Evolutionary conservation across 2,797 vertebrate species (phyloP).

Genomic region (Sebastes diploproa): DNA sequence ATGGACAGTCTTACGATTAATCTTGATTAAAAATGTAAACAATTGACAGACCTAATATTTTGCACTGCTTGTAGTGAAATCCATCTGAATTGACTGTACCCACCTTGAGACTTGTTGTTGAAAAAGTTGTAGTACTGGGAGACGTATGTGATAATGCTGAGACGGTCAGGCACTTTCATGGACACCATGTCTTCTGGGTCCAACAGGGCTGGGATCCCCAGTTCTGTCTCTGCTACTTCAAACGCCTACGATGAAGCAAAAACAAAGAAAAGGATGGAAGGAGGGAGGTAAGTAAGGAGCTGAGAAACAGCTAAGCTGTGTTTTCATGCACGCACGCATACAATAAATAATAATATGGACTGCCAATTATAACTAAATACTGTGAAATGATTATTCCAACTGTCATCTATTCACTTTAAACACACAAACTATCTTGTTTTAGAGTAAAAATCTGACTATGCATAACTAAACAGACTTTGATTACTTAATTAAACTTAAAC

Average conservation of each 20-base stretch:
- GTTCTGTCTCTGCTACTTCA: constrained; percentile 91
- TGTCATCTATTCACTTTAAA: neutral
- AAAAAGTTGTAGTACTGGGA: constrained; percentile 99
- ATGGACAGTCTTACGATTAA: no score
- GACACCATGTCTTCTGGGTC: constrained; percentile 98
- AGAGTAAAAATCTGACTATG: neutral
- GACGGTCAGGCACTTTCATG: constrained; percentile 95
- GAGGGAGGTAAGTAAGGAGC: neutral
- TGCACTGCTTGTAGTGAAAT: neutral
- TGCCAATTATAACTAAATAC: neutral
- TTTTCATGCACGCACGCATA: neutral
- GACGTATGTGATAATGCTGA: constrained; percentile 98
- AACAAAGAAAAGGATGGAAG: neutral
- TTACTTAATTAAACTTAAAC: no score
- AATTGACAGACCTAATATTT: neutral
- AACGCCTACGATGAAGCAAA: constrained; percentile 72
- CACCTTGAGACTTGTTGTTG: constrained; percentile 84
- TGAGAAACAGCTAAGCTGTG: neutral
- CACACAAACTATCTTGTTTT: neutral
- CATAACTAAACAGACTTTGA: neutral
- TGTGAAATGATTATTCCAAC: neutral
- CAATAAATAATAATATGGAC: neutral
- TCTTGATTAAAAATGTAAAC: no score
- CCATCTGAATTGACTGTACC: neutral
- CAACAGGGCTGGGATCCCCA: constrained; percentile 95